Evolutionary conservation across 2,888 invertebrate genomes (phyloP).

Genomic region (Megaustenia siamemsis): DNA sequence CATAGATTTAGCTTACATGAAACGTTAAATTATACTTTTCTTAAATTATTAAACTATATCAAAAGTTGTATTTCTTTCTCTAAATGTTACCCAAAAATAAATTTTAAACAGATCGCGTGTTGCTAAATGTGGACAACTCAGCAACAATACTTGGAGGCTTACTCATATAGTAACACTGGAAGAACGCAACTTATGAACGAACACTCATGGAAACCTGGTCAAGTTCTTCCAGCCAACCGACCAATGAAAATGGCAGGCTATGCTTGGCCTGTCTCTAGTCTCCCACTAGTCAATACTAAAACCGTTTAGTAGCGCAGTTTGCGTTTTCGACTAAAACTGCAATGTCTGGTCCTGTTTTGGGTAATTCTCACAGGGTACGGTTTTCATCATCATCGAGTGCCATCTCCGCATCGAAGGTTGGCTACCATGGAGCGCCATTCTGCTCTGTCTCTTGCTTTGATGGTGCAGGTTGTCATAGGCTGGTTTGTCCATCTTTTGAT

Average conservation of each 20-base stretch:
- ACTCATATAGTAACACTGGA: not conserved
- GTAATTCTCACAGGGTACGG: not conserved
- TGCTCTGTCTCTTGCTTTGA: no score
- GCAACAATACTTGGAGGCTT: not conserved
- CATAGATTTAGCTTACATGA: no score
- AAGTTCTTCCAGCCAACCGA: not conserved
- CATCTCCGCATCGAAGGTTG: no score
- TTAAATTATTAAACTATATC: no score
- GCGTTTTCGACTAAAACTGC: not conserved
- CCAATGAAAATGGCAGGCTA: conserved; percentile 12
- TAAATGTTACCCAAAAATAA: no score
- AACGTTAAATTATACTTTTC: no score
- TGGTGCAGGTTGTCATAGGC: no score
- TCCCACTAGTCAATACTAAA: conserved; percentile 14
- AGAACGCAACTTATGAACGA: not conserved
- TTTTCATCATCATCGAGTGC: no score
- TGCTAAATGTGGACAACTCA: not conserved
- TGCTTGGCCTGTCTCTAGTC: not conserved
- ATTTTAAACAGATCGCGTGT: no score
- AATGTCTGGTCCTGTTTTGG: not conserved
- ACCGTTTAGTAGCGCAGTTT: not conserved
- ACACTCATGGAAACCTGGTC: not conserved
- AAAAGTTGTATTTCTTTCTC: no score
- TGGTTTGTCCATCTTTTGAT: no score
- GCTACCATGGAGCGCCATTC: no score